phyloP scores from a whole-genome alignment of 2,797 vertebrate genomes.

The Melanotaenia boesemani region DNA sequence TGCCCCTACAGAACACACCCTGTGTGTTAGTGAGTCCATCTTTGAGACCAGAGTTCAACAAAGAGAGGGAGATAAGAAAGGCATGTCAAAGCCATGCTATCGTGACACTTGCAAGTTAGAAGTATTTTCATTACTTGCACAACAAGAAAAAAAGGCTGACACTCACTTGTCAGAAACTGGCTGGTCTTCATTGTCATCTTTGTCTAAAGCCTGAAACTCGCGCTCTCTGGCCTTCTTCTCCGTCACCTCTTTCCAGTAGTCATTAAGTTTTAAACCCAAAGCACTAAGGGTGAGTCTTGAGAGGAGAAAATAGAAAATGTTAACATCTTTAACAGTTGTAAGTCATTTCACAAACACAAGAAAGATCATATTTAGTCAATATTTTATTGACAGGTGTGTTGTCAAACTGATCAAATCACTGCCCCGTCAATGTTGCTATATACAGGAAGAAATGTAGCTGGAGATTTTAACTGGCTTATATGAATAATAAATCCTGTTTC shows the following conservation, averaged over 20 bases:
- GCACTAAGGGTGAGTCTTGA: conserved; percentile 81
- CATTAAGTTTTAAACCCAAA: conserved; percentile 86
- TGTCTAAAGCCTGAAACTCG: conserved; percentile 66
- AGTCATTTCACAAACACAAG: background rate
- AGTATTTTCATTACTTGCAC: background rate
- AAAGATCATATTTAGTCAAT: background rate
- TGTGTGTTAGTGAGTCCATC: background rate
- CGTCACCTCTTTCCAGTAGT: conserved; percentile 85
- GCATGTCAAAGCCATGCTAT: background rate
- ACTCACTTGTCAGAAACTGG: conserved; percentile 53
- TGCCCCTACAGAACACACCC: background rate
- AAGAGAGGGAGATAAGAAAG: background rate
- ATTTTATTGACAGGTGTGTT: background rate
- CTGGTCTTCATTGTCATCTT: conserved; percentile 31
- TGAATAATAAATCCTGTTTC: too few species aligned
- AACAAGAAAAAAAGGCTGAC: background rate
- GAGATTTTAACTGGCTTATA: too few species aligned
- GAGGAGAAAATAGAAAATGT: conserved; percentile 1
- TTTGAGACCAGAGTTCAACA: background rate
- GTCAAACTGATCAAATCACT: background rate
- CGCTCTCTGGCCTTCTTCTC: conserved; percentile 80
- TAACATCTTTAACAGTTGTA: background rate
- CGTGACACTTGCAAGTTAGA: background rate
- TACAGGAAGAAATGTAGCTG: too few species aligned
- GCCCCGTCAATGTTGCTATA: background rate